Conservation (phyloP, 1,140 invertebrate genomes). For the Lamellibrachia luymesi region DNA sequence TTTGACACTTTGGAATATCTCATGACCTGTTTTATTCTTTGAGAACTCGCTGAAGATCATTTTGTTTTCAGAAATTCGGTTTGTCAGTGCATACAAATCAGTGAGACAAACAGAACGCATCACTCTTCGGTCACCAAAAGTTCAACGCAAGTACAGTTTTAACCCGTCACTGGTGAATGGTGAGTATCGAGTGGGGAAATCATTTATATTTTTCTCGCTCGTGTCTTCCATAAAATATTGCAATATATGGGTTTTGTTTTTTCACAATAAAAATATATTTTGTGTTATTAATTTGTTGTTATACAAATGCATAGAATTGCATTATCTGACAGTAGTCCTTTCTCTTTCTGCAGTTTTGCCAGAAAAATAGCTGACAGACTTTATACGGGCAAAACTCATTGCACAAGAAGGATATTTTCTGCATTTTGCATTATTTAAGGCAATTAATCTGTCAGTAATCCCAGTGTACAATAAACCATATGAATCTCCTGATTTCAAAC, state of each 20-base stretch:
- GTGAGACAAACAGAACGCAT: conserved; percentile 31
- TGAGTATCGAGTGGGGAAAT: not conserved
- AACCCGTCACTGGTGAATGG: not conserved
- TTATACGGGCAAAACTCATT: not conserved
- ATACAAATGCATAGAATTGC: not conserved
- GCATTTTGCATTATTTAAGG: not conserved
- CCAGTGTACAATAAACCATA: not conserved
- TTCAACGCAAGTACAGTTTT: conserved; percentile 8
- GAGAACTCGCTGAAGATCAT: not conserved
- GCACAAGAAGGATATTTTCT: not conserved
- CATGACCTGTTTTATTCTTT: not conserved
- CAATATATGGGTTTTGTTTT: not conserved
- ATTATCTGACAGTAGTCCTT: not conserved
- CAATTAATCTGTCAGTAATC: not conserved
- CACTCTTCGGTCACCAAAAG: conserved; percentile 38
- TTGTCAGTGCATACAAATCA: conserved; percentile 35
- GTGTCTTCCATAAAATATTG: not conserved
- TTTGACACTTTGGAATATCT: too few species aligned
- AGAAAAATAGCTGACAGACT: not conserved
- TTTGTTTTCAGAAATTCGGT: conserved; percentile 36
- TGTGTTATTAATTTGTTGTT: not conserved
- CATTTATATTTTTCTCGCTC: not conserved
- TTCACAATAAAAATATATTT: not conserved
- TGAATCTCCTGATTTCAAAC: not conserved
- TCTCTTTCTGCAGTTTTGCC: not conserved